Evolutionary conservation across 2,113 vertebrate species (phyloP).

Genomic region (Dipodomys ordii): DNA sequence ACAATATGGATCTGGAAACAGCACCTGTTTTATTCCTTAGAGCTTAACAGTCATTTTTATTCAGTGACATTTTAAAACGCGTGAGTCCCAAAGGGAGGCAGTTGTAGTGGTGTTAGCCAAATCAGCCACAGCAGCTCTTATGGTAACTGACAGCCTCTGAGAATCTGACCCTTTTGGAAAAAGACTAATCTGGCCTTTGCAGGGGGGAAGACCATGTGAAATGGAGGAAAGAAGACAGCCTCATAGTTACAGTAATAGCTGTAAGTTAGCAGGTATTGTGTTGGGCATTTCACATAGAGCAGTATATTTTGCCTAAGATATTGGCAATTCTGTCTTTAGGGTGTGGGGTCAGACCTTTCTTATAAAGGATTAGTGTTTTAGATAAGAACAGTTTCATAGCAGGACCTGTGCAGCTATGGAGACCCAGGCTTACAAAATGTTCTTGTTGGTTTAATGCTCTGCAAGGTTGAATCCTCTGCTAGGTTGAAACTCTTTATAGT

Average conservation of each 20-base stretch:
- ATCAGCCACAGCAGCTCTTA: neutral
- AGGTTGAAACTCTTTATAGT: neutral
- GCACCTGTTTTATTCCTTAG: neutral
- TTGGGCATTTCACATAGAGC: neutral
- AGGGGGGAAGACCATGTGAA: neutral
- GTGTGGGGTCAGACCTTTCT: neutral
- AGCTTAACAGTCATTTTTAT: constrained; percentile 13
- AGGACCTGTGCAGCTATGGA: neutral
- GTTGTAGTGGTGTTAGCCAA: neutral
- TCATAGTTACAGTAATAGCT: neutral
- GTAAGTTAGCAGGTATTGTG: neutral
- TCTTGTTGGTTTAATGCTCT: neutral
- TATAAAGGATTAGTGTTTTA: neutral
- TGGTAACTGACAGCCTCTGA: constrained; percentile 25
- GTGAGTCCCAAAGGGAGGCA: neutral
- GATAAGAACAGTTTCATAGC: neutral
- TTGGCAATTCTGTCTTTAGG: neutral
- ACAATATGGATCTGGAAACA: constrained; percentile 32
- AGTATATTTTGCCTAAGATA: constrained; percentile 4
- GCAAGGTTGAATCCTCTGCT: neutral
- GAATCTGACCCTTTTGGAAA: constrained; percentile 38
- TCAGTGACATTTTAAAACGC: constrained; percentile 35
- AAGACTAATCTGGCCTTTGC: neutral
- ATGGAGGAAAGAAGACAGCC: neutral
- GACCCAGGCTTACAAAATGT: neutral